Evolutionary conservation across 2,888 invertebrate genomes (phyloP).

Genomic region (Sarcophaga subvicina): DNA sequence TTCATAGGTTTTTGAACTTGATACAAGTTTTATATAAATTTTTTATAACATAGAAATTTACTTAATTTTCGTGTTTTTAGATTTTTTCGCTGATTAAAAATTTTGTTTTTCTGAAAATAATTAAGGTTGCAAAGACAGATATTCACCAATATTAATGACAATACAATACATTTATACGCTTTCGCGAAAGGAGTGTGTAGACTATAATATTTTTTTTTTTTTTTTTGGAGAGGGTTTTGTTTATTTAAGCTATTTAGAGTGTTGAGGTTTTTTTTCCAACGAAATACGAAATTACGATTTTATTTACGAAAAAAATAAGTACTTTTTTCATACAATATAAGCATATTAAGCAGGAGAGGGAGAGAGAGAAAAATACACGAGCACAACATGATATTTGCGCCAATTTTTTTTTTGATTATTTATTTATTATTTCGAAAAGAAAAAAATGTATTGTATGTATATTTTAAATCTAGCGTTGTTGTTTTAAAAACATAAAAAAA

Average conservation of each 20-base stretch:
- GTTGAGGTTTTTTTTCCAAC: neutral
- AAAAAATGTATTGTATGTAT: too few species aligned
- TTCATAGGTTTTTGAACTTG: constrained; percentile 40
- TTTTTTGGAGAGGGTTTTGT: constrained; percentile 24
- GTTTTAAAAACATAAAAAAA: too few species aligned
- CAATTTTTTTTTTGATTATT: too few species aligned
- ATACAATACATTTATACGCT: neutral
- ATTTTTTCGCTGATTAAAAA: constrained; percentile 46
- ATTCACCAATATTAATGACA: constrained; percentile 31
- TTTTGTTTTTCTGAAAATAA: constrained; percentile 8
- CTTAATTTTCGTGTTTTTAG: neutral
- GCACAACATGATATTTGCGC: too few species aligned
- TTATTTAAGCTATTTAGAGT: constrained; percentile 42
- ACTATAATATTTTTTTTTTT: neutral
- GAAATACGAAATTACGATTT: neutral
- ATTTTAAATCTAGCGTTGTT: too few species aligned
- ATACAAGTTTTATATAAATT: constrained; percentile 10
- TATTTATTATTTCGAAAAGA: too few species aligned
- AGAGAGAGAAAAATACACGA: too few species aligned
- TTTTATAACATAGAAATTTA: constrained; percentile 11
- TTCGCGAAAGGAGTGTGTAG: neutral
- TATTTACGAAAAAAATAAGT: too few species aligned
- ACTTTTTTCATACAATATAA: too few species aligned
- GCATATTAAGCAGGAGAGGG: too few species aligned
- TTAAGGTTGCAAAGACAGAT: constrained; percentile 26